These are phyloP conservation scores for Chironomus striatipennis DNA, from an alignment of 1,140 invertebrate species.

Conservation along the genomic window DNA sequence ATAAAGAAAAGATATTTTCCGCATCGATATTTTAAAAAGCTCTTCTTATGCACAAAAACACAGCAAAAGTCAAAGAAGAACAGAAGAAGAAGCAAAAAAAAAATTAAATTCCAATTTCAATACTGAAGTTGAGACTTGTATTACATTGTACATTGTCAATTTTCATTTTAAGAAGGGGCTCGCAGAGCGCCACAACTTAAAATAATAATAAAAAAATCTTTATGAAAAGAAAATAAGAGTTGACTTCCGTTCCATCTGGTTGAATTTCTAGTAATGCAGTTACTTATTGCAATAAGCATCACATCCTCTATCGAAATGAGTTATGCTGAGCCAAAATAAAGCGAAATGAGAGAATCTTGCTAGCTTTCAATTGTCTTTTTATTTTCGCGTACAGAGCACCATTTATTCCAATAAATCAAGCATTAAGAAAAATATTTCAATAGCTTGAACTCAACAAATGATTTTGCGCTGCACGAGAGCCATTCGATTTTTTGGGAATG, in stretches of 20 bases:
- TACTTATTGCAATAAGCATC: background rate
- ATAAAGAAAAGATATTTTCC: background rate
- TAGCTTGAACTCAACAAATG: constrained; percentile 6
- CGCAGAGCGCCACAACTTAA: background rate
- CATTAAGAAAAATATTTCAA: constrained; percentile 8
- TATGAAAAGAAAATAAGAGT: background rate
- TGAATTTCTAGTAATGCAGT: constrained; percentile 15
- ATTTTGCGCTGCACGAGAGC: background rate
- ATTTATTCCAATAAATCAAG: constrained; percentile 23
- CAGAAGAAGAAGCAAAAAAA: too few relatives aligned
- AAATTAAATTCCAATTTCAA: too few relatives aligned
- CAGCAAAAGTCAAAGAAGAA: too few relatives aligned
- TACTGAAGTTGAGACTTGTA: too few relatives aligned
- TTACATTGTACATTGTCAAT: too few relatives aligned
- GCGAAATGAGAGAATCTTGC: background rate
- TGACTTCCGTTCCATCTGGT: constrained; percentile 7
- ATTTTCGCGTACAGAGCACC: background rate
- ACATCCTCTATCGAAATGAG: constrained; percentile 1
- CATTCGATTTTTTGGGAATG: too few relatives aligned
- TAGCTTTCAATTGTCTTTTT: constrained; percentile 11
- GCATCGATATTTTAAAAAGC: background rate
- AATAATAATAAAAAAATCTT: too few relatives aligned
- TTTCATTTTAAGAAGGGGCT: too few relatives aligned
- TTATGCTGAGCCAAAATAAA: constrained; percentile 1
- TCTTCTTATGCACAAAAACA: too few relatives aligned